phyloP scores from a whole-genome alignment of 2,888 invertebrate species.

The Conomelus anceps region DNA sequence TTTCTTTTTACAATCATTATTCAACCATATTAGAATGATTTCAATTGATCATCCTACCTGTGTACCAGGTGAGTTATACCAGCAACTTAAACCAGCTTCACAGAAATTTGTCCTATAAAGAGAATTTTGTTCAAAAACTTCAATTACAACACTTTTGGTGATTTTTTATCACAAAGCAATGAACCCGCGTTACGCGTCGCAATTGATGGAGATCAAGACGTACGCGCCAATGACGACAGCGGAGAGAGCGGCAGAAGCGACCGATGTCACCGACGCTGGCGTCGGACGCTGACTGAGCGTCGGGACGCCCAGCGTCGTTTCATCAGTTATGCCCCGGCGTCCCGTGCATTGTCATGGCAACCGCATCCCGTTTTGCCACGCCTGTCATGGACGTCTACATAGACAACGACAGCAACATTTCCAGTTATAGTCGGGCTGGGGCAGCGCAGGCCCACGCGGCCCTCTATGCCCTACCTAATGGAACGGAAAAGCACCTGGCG shows the following conservation, averaged over 20 bases:
- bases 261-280: background rate
- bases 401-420: background rate
- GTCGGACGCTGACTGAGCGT: background rate
- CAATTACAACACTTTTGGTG: background rate
- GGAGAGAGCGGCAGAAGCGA: background rate
- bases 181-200: background rate
- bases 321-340: background rate
- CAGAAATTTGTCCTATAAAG: background rate
- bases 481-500: background rate
- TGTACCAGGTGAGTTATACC: background rate
- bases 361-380: background rate
- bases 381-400: background rate
- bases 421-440: too few relatives aligned
- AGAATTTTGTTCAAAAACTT: background rate
- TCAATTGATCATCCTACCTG: background rate
- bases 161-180: background rate
- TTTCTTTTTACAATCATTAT: background rate
- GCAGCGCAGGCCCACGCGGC: background rate
- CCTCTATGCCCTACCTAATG: background rate
- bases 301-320: background rate
- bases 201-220: background rate
- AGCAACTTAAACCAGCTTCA: too few relatives aligned
- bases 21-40: background rate
- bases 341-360: background rate
- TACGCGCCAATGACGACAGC: background rate